Base-by-base conservation (phyloP, 2,797 vertebrate species). In the Gorsachius magnificus region DNA sequence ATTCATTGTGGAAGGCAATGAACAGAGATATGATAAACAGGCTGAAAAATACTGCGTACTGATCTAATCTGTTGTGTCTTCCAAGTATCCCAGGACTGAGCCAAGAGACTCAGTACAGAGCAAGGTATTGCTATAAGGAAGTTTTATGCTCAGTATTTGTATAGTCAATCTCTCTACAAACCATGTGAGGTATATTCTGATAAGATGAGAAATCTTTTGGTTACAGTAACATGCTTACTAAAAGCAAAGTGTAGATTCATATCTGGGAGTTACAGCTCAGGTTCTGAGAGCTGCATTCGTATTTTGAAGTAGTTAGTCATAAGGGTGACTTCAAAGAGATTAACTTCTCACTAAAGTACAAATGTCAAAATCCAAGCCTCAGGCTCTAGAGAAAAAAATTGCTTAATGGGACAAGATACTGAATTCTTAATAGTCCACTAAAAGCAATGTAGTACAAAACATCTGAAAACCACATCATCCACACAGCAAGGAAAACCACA, bases 401-500 rank as follows among this genome's bases (percentile, higher is more conserved):
- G 35, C 50, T 87, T 91, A 90, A 84, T 45, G 56, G 74, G 58
- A 77, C 35, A 81, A 71, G 24, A 81, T 85, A 78, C 15, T 66
- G 16, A 95, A 89, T 94, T 88, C 38, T 93, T 94, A 60, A 29
- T 70, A 90, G 83, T 86, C 78, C 33, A 90, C 38, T 91, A 72
- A 50, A 96, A 63, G 53, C 33, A 95, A 82, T 71, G 33, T 36
- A 70, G 60, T 89, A 88, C 56, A 72, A 92, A 97, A 91, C 43
- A 75, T 72, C 64, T 92, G 75, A 88, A 97, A 97, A 95, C 25
- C 90, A 87, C 82, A 84, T 72, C 94, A 97, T n/a, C 68, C 95
- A 89, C 97, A 96, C 96, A 96, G 97, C 97, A 96, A 97, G 41
- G 80, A 97, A 97, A 96, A 94, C 24, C 87, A 96, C 92, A 96